Conservation (phyloP, 2,797 vertebrate species). For the Heterohyrax brucei region DNA sequence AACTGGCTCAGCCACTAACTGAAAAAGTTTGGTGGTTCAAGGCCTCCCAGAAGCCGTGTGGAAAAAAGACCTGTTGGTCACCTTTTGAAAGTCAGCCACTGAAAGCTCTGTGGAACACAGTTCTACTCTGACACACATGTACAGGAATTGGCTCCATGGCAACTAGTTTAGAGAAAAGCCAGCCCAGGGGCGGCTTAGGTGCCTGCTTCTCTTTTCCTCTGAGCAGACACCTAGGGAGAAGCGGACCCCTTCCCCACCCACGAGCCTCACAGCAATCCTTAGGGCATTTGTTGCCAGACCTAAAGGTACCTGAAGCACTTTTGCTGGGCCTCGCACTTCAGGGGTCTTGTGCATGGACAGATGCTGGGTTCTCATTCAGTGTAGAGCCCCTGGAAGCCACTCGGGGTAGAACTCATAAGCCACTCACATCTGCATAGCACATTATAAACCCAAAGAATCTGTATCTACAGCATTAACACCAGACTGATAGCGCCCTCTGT, state of each 20-base stretch:
- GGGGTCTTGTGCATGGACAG: background rate
- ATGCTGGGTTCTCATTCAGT: background rate
- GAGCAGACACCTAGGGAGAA: background rate
- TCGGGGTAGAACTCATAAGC: background rate
- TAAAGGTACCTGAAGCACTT: background rate
- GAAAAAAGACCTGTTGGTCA: too few species aligned
- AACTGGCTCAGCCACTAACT: too few species aligned
- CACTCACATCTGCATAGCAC: background rate
- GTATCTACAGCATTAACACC: background rate
- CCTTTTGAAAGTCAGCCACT: too few species aligned
- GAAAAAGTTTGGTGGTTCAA: too few species aligned
- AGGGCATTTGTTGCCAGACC: background rate
- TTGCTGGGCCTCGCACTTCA: background rate
- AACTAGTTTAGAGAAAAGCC: background rate
- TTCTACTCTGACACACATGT: too few species aligned
- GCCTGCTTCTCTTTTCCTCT: background rate
- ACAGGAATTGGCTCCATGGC: too few species aligned
- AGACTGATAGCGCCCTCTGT: background rate
- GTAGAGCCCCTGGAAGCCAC: background rate
- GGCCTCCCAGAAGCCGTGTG: too few species aligned
- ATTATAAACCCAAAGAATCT: background rate
- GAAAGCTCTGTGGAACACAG: too few species aligned
- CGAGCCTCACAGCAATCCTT: background rate
- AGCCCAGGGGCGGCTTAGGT: too few species aligned
- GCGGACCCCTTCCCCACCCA: too few species aligned